phyloP scores from a whole-genome alignment of 2,888 invertebrate genomes.

The Noctua janthe region DNA sequence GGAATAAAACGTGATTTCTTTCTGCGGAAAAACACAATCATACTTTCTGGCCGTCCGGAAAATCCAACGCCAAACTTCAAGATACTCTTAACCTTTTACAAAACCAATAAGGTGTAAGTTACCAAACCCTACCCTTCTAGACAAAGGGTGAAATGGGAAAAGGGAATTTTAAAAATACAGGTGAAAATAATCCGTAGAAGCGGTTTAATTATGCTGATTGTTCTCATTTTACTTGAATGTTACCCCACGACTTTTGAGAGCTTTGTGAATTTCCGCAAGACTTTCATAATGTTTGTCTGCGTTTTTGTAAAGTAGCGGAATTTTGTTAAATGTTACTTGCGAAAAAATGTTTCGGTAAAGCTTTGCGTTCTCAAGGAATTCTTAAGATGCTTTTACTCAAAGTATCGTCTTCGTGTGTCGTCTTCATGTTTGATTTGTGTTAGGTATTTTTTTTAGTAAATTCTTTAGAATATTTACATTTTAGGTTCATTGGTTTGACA shows the following conservation, averaged over 20 bases:
- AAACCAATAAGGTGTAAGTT: slow-evolving; percentile 39
- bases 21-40: slow-evolving; percentile 52
- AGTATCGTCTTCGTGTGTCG: slow-evolving; percentile 12
- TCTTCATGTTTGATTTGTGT: slow-evolving; percentile 2
- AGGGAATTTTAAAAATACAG: slow-evolving; percentile 27
- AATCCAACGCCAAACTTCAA: slow-evolving; percentile 25
- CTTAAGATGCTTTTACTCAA: slow-evolving; percentile 7
- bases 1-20: slow-evolving; percentile 48
- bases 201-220: slow-evolving; percentile 57
- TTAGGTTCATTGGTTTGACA: no score
- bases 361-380: slow-evolving; percentile 6
- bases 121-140: slow-evolving; percentile 2
- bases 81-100: slow-evolving; percentile 30
- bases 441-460: background rate
- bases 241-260: slow-evolving; percentile 20
- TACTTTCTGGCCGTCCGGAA: slow-evolving; percentile 31
- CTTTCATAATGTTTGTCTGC: slow-evolving; percentile 12
- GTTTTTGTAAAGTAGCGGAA: slow-evolving; percentile 21
- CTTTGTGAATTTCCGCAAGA: slow-evolving; percentile 26
- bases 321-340: background rate
- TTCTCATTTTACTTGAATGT: slow-evolving; percentile 44
- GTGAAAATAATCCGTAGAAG: slow-evolving; percentile 35
- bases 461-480: background rate
- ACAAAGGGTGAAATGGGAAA: slow-evolving; percentile 21
- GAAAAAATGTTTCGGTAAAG: background rate